Base-by-base conservation (phyloP, 35 echinoderm and acorn worm genomes). In the Ptychodera flava region DNA sequence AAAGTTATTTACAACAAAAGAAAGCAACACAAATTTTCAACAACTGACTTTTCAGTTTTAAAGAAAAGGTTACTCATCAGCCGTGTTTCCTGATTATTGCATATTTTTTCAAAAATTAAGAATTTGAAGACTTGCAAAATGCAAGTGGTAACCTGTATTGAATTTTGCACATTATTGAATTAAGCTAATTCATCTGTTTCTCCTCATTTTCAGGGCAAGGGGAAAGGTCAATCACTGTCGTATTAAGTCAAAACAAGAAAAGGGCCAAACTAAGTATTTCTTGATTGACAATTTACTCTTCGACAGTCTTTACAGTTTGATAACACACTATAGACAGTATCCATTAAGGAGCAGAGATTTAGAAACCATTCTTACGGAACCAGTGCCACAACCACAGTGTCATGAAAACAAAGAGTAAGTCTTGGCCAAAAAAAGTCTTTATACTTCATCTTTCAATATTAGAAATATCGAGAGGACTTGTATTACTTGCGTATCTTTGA, bases 361-460 rank as follows among this genome's bases (percentile, higher is more conserved):
- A 33, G 93, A 94, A 83, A 83, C 92, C 1, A 78, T 88, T 6
- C 83, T 99, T 1, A 91, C 86, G 14, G 96, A 99, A 33, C 93
- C 96, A 0, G 96, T 99, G 0, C 96, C 96, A 15, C 96, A 99
- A 79, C 96, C 96, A 29, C 92, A 89, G 36, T 88, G 93, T 79
- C 96, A 99, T 53, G 96, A 99, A 90, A 94, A 90, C 81, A 93
- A 99, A 90, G 96, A 99, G 96, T 99, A 99, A 99, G 96, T 98
- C 32, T 35, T n/a, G n/a, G n/a, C n/a, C n/a, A n/a, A n/a, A n/a
- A n/a, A n/a, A n/a, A n/a, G n/a, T n/a, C n/a, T n/a, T n/a, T n/a
- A n/a, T n/a, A n/a, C n/a, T n/a, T n/a, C n/a, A n/a, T n/a, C n/a
- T n/a, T n/a, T n/a, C n/a, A n/a, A n/a, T n/a, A n/a, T n/a, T n/a